A percentile compares a stretch with the other conserved stretches of the same genome.
These are phyloP conservation scores for Cossypha polioptera DNA, from an alignment of 2,797 vertebrate species.

Conservation along the genomic window DNA sequence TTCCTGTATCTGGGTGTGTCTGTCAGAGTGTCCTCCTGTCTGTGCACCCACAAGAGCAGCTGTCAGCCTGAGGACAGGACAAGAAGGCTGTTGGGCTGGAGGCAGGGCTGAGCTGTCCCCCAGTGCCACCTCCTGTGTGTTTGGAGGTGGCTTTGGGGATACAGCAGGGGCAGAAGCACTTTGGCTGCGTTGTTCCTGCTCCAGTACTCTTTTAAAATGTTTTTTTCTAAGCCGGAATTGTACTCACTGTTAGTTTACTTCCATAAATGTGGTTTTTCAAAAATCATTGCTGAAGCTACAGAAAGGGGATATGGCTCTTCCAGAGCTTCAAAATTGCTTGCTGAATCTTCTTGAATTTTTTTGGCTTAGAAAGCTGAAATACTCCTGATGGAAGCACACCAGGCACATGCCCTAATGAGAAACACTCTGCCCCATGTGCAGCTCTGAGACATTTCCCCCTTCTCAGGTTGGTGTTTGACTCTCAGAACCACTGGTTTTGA, in stretches of 20 bases:
- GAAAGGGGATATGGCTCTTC: neutral
- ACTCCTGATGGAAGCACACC: neutral
- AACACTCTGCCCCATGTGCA: constrained; percentile 49
- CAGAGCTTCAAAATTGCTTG: constrained; percentile 42
- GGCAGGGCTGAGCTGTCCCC: neutral
- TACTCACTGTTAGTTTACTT: neutral
- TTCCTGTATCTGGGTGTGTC: neutral
- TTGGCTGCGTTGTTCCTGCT: neutral
- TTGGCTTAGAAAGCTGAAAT: constrained; percentile 24
- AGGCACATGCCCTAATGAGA: constrained; percentile 35
- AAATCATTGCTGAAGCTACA: neutral
- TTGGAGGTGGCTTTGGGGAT: neutral
- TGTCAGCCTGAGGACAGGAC: neutral
- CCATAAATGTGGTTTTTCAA: neutral
- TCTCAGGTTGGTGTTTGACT: constrained; percentile 73
- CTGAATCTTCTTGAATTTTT: neutral
- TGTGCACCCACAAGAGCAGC: neutral
- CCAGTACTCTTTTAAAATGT: neutral
- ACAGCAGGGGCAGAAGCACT: neutral
- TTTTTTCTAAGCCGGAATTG: neutral
- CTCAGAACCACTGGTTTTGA: constrained; percentile 75
- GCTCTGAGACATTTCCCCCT: constrained; percentile 40
- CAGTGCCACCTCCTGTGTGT: neutral
- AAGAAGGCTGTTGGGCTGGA: neutral
- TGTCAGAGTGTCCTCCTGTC: neutral